Percentiles rank a stretch among this genome's conserved stretches.
phyloP scores from a whole-genome alignment of 2,888 invertebrate genomes.

The Nysson spinosus region DNA sequence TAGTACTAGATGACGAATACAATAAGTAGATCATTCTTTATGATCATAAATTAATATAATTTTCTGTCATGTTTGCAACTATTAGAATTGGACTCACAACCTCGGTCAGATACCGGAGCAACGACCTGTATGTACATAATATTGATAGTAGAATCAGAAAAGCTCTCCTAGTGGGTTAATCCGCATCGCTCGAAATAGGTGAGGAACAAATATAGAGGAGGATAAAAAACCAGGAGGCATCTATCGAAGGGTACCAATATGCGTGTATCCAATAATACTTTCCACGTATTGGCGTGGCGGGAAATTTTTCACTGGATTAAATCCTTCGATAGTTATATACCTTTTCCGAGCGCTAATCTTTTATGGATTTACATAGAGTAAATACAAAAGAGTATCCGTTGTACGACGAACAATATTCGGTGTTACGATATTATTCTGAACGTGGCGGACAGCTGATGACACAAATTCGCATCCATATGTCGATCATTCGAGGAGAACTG shows the following conservation, averaged over 20 bases:
- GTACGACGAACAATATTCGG: constrained; percentile 1
- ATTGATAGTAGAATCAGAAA: constrained; percentile 37
- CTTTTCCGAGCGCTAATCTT: constrained; percentile 36
- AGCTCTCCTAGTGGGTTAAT: constrained; percentile 49
- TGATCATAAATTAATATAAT: no score
- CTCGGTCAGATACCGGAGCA: no score
- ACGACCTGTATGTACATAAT: constrained; percentile 2
- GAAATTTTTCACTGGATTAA: constrained; percentile 55
- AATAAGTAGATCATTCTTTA: no score
- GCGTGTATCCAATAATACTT: constrained; percentile 26
- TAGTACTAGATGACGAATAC: no score
- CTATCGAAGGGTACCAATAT: constrained; percentile 19
- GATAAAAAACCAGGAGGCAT: constrained; percentile 15
- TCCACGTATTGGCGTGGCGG: constrained; percentile 22
- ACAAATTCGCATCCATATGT: constrained; percentile 17
- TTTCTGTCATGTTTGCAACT: no score
- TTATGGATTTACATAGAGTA: constrained; percentile 41
- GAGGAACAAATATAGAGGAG: constrained; percentile 48
- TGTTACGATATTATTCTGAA: constrained; percentile 27
- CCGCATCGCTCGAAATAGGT: constrained; percentile 35
- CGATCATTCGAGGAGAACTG: constrained; percentile 44
- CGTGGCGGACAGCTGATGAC: constrained; percentile 11
- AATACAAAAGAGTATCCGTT: no score
- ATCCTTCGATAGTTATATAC: constrained; percentile 29
- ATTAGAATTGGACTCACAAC: no score